Evolutionary conservation across 1,140 invertebrate genomes (phyloP).

Genomic region (Thrips palmi): DNA sequence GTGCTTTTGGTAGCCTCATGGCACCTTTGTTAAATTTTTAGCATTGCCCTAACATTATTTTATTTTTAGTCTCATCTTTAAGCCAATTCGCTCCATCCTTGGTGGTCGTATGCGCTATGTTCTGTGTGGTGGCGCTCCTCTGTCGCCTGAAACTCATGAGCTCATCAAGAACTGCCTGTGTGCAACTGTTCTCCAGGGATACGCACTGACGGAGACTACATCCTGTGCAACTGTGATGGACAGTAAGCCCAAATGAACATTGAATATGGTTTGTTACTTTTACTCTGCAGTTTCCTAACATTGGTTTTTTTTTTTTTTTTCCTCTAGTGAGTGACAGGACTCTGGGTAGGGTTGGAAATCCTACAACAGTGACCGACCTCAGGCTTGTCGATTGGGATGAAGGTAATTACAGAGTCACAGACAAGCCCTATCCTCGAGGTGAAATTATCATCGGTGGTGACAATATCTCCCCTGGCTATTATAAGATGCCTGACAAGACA

Average conservation of each 20-base stretch:
- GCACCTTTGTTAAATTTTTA: background rate
- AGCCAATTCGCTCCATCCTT: constrained; percentile 55
- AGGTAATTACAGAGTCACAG: constrained; percentile 75
- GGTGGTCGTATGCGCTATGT: constrained; percentile 76
- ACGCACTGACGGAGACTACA: constrained; percentile 93
- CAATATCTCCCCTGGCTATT: constrained; percentile 85
- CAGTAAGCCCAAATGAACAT: constrained; percentile 38
- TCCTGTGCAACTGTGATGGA: constrained; percentile 84
- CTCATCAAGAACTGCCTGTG: constrained; percentile 89
- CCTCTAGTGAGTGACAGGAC: constrained; percentile 41
- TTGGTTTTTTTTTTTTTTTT: constrained; percentile 16
- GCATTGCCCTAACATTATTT: constrained; percentile 11
- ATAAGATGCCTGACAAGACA: constrained; percentile 76
- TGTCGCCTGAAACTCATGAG: constrained; percentile 88
- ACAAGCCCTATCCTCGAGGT: constrained; percentile 78
- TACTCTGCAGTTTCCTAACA: background rate
- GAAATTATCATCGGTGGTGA: constrained; percentile 87
- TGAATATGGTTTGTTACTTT: no score
- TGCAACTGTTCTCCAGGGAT: constrained; percentile 79
- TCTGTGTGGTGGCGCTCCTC: constrained; percentile 81
- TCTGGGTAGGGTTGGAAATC: constrained; percentile 75
- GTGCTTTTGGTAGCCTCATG: background rate
- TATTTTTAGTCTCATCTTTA: constrained; percentile 47
- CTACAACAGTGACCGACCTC: constrained; percentile 71
- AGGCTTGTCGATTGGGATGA: constrained; percentile 88